A percentile compares a stretch with the other conserved stretches of the same genome.
These are phyloP conservation scores for Rhabdophis nuchalis DNA, from an alignment of 2,797 vertebrate species.

Conservation along the genomic window DNA sequence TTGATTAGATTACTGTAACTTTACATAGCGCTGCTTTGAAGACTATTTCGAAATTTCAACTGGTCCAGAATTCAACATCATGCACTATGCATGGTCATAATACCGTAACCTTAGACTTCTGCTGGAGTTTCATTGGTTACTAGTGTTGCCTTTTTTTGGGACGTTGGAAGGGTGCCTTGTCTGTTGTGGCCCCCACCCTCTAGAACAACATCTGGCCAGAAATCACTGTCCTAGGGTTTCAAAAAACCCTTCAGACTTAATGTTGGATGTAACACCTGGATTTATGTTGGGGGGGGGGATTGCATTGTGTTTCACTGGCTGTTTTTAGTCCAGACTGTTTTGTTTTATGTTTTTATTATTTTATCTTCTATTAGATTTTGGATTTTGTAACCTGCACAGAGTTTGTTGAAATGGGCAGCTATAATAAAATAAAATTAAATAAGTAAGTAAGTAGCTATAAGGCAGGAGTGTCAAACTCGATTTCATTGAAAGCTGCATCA, in stretches of 20 bases:
- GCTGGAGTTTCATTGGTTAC: neutral
- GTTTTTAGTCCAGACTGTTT: neutral
- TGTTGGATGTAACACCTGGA: no score
- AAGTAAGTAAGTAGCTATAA: neutral
- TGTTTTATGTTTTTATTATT: neutral
- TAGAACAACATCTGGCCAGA: no score
- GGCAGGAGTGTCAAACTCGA: no score
- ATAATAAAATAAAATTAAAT: neutral
- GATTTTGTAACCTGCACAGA: neutral
- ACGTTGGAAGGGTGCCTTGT: neutral
- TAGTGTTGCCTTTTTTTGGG: neutral
- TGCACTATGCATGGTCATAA: neutral
- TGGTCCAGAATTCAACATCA: neutral
- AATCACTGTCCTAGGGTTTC: no score
- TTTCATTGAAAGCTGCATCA: no score
- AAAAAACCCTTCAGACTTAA: no score
- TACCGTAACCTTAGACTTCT: neutral
- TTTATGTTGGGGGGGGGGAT: neutral
- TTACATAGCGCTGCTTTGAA: neutral
- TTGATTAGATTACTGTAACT: neutral
- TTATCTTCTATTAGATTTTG: neutral
- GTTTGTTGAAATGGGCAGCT: neutral
- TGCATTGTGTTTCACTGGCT: neutral
- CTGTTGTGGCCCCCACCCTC: neutral
- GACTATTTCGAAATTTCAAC: neutral